phyloP scores from a whole-genome alignment of 30 jellyfish, hydroid and myxozoan genomes.

The Cassiopea andromeda region DNA sequence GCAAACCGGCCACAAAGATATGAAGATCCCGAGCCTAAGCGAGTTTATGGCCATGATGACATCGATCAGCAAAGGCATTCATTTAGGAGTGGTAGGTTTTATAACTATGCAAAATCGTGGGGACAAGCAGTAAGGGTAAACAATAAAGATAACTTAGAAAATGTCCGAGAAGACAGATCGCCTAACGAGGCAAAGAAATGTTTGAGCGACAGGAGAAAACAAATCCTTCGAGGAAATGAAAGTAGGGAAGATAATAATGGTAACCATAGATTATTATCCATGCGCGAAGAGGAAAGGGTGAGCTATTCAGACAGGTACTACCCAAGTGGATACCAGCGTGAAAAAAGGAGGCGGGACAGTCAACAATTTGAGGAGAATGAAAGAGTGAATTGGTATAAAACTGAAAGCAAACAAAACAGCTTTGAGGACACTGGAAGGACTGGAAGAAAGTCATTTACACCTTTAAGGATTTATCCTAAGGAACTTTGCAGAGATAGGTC shows the following conservation, averaged over 20 bases:
- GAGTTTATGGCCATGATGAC: constrained; percentile 21
- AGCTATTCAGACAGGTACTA: constrained; percentile 29
- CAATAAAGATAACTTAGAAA: constrained; percentile 3
- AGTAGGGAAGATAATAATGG: not conserved
- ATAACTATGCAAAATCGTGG: constrained; percentile 13
- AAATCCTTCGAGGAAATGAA: constrained; percentile 22
- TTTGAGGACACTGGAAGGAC: constrained; percentile 45
- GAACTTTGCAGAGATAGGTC: constrained; percentile 46
- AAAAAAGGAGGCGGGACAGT: not conserved
- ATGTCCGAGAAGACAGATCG: constrained; percentile 15
- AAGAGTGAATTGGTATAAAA: constrained; percentile 6
- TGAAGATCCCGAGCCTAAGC: constrained; percentile 6
- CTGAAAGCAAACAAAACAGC: constrained; percentile 5
- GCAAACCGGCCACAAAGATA: constrained; percentile 25
- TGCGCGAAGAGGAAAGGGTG: constrained; percentile 20
- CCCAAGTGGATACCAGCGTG: not conserved
- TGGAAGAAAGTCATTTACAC: constrained; percentile 63
- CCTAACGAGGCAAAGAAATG: constrained; percentile 16
- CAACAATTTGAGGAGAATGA: constrained; percentile 31
- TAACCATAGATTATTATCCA: not conserved
- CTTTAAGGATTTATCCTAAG: constrained; percentile 52
- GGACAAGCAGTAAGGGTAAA: constrained; percentile 16
- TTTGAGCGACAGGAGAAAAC: constrained; percentile 8
- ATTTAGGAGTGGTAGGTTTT: constrained; percentile 1
- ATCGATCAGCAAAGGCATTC: constrained; percentile 11